Conservation (phyloP, 2,113 vertebrate species). For the Patagioenas fasciata region DNA sequence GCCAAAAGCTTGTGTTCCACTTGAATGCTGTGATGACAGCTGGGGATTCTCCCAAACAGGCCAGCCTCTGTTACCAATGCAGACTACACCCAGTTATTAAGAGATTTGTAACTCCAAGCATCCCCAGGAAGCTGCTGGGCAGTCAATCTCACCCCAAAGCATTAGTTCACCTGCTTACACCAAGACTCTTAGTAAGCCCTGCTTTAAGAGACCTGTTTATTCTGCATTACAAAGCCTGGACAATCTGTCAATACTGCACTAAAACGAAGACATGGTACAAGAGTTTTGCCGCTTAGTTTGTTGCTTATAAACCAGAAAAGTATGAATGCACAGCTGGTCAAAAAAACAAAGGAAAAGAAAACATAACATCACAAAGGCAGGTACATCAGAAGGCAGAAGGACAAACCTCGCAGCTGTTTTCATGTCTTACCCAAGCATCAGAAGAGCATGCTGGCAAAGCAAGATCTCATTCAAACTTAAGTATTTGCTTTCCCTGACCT, state of each 20-base stretch:
- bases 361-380: neutral
- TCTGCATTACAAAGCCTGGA: neutral
- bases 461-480: neutral
- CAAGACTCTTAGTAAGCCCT: neutral
- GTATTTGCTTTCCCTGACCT: neutral
- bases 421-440: neutral
- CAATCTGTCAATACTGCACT: neutral
- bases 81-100: neutral
- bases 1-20: neutral
- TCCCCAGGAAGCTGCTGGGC: neutral
- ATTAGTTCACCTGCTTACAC: neutral
- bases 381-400: neutral
- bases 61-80: neutral
- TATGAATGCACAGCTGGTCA: neutral
- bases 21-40: fast-evolving
- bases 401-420: neutral
- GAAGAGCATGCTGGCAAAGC: neutral
- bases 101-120: neutral
- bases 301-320: neutral
- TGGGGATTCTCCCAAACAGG: too few species aligned
- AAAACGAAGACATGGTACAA: too few species aligned
- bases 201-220: neutral
- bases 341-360: neutral
- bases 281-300: neutral
- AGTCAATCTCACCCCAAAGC: neutral